These are phyloP conservation scores for Torymus auratus DNA, from an alignment of 2,888 invertebrate species.

Conservation along the genomic window DNA sequence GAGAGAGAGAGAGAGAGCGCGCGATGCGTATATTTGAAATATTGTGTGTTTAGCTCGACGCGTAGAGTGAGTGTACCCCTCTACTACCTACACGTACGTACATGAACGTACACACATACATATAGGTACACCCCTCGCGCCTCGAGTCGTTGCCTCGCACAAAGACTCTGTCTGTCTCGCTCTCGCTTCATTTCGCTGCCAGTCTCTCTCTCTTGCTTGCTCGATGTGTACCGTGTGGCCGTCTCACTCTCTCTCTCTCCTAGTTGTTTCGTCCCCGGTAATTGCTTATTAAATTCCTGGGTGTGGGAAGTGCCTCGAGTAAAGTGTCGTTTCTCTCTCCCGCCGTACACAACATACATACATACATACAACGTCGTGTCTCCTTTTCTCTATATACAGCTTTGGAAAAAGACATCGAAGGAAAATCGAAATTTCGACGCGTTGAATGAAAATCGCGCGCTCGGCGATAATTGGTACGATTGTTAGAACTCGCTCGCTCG, in stretches of 20 bases:
- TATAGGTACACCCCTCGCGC: conserved; percentile 19
- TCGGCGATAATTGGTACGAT: conserved; percentile 47
- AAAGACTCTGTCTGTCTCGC: conserved; percentile 11
- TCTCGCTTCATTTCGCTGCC: conserved; percentile 1
- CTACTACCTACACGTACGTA: not conserved
- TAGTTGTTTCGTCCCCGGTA: conserved; percentile 72
- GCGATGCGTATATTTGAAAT: conserved; percentile 69
- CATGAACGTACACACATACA: not conserved
- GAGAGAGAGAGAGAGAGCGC: no score
- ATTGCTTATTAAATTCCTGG: conserved; percentile 74
- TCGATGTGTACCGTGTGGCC: conserved; percentile 53
- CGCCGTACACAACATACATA: no score
- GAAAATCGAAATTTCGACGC: conserved; percentile 25
- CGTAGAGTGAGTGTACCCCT: not conserved
- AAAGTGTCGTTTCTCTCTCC: conserved; percentile 25
- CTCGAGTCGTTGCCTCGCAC: conserved; percentile 14
- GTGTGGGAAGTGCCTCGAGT: conserved; percentile 61
- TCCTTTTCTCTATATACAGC: not conserved
- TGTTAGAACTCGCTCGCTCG: conserved; percentile 24
- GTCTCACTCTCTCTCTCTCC: conserved; percentile 61
- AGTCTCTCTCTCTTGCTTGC: not conserved
- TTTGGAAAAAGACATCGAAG: not conserved
- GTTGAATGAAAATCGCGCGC: conserved; percentile 38
- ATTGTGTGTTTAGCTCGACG: conserved; percentile 73
- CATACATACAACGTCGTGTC: not conserved